phyloP scores from a whole-genome alignment of 2,888 invertebrate genomes.

The Pristionchus mayeri region DNA sequence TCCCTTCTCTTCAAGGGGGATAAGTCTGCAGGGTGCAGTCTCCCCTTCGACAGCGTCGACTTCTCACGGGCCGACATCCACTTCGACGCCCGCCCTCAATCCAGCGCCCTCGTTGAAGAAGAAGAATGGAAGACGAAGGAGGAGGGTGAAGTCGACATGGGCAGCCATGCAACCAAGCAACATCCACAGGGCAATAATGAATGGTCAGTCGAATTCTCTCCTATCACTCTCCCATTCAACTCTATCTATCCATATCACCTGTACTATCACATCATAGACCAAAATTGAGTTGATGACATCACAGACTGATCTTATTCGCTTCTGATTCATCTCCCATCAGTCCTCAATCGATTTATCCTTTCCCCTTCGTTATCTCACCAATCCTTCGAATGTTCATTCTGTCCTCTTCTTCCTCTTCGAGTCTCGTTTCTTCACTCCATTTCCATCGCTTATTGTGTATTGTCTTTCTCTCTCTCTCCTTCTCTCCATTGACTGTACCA shows the following conservation, averaged over 20 bases:
- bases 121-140: slow-evolving; percentile 58
- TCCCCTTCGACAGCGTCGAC: not conserved
- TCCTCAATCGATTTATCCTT: not conserved
- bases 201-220: slow-evolving; percentile 25
- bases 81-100: slow-evolving; percentile 19
- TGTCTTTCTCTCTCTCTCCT: not conserved
- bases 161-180: slow-evolving; percentile 68
- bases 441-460: not conserved
- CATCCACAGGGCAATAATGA: slow-evolving; percentile 18
- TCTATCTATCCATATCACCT: too few relatives aligned
- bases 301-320: not conserved
- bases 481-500: slow-evolving; percentile 2
- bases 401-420: not conserved
- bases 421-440: not conserved
- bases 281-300: not conserved
- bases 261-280: too few relatives aligned
- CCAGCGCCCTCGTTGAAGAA: slow-evolving; percentile 22
- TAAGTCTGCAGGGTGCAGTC: not conserved
- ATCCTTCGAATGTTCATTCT: not conserved
- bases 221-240: too few relatives aligned
- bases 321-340: too few relatives aligned
- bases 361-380: not conserved
- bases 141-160: slow-evolving; percentile 65
- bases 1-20: not conserved
- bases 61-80: not conserved